Percentiles rank a stretch among this genome's conserved stretches.
These are phyloP conservation scores for Platyrinchus mystaceus DNA, from an alignment of 2,797 vertebrate species.

Conservation along the genomic window DNA sequence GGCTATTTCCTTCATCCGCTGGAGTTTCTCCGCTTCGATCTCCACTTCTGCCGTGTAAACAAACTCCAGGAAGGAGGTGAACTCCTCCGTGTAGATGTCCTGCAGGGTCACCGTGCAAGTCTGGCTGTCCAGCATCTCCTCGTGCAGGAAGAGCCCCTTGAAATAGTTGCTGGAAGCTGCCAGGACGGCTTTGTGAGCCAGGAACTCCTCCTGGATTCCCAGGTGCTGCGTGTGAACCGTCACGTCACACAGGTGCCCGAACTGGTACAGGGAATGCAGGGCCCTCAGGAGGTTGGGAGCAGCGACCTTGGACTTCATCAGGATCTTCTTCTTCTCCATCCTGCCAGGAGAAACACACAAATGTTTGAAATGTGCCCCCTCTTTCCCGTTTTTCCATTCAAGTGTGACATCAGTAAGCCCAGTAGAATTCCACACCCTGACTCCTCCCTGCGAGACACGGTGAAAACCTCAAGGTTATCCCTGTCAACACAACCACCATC, in stretches of 20 bases:
- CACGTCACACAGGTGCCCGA: constrained; percentile 68
- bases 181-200: constrained; percentile 69
- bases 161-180: constrained; percentile 77
- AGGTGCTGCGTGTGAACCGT: constrained; percentile 59
- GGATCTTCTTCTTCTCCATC: constrained; percentile 71
- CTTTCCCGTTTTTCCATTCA: not conserved
- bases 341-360: constrained; percentile 24
- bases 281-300: constrained; percentile 68
- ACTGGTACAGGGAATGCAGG: constrained; percentile 65
- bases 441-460: not conserved
- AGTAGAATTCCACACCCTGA: not conserved
- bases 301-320: constrained; percentile 69
- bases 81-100: constrained; percentile 67
- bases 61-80: constrained; percentile 71
- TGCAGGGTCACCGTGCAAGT: constrained; percentile 57
- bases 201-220: constrained; percentile 65
- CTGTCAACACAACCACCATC: not conserved
- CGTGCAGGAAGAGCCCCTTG: constrained; percentile 64
- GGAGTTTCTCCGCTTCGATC: constrained; percentile 62
- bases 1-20: constrained; percentile 59
- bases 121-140: constrained; percentile 49
- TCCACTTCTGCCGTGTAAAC: constrained; percentile 70
- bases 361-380: not conserved
- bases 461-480: not conserved
- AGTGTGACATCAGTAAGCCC: not conserved